Evolutionary conservation across 2,113 vertebrate species (phyloP).

Genomic region (Melanocharis versteri): DNA sequence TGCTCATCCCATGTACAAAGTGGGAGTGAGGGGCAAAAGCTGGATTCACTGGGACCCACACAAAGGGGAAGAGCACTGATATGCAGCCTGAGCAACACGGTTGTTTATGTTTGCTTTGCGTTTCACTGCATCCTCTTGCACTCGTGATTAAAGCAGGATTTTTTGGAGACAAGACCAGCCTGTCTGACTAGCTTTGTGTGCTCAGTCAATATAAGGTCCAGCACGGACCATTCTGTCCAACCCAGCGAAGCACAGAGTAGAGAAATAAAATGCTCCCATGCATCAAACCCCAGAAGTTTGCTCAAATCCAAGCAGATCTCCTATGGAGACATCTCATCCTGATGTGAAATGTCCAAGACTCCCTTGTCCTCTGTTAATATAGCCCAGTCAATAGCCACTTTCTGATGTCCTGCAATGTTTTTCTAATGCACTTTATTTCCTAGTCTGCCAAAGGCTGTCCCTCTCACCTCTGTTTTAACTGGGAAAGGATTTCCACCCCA

Average conservation of each 20-base stretch:
- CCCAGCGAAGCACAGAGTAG: not conserved
- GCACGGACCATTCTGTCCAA: not conserved
- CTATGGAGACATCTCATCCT: not conserved
- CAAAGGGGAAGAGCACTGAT: fast-evolving
- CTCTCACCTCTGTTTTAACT: slow-evolving; percentile 58
- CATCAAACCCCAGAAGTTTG: not conserved
- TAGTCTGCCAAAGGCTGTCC: slow-evolving; percentile 31
- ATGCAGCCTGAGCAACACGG: not conserved
- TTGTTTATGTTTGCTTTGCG: not conserved
- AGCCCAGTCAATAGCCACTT: not conserved
- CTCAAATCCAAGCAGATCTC: not conserved
- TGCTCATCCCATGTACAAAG: not conserved
- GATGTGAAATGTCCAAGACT: not conserved
- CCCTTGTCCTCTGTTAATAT: not conserved
- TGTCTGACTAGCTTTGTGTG: not conserved
- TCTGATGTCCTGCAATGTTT: not conserved
- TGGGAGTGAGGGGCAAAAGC: not conserved
- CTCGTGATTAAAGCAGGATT: not conserved
- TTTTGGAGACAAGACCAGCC: not conserved
- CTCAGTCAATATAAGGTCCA: not conserved
- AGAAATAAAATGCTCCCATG: not conserved
- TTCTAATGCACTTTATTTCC: not conserved
- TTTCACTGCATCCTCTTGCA: not conserved
- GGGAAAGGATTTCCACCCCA: slow-evolving; percentile 60
- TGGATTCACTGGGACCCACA: not conserved